A percentile compares a stretch with the other conserved stretches of the same genome.
These are phyloP conservation scores for Panthera leo DNA, from an alignment of 2,113 vertebrate genomes.

Conservation along the genomic window DNA sequence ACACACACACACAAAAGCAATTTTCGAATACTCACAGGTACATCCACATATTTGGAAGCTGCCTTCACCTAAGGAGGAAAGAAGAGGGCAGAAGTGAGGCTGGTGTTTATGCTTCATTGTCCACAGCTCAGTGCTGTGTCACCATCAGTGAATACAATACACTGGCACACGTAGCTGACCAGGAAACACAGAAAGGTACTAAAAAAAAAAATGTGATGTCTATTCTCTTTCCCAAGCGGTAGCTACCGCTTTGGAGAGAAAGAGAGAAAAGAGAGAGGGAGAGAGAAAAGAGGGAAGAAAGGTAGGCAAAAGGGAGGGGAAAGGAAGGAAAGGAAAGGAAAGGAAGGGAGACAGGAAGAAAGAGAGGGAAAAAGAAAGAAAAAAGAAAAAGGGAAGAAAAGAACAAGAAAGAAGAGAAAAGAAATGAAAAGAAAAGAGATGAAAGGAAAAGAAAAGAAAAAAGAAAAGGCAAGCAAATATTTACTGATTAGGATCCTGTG, in stretches of 20 bases:
- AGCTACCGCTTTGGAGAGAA: constrained; percentile 10
- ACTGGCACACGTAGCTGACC: constrained; percentile 40
- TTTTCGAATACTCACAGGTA: constrained; percentile 95
- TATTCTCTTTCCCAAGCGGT: constrained; percentile 45
- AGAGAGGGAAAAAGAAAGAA: background rate
- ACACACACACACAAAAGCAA: background rate
- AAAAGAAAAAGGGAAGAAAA: accelerated
- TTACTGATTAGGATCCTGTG: constrained; percentile 63
- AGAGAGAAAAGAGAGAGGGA: background rate
- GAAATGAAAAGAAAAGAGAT: background rate
- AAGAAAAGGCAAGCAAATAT: background rate
- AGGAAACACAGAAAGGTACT: constrained; percentile 67
- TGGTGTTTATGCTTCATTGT: constrained; percentile 26
- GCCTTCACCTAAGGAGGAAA: constrained; percentile 95
- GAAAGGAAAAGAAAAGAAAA: background rate
- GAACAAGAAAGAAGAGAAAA: accelerated
- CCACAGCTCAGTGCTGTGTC: constrained; percentile 22
- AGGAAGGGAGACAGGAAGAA: background rate
- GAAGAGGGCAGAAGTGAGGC: constrained; percentile 74
- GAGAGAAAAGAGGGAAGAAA: background rate
- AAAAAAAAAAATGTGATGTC: constrained; percentile 64
- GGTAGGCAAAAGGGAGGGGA: accelerated
- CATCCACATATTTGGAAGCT: constrained; percentile 99
- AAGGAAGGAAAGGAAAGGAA: background rate
- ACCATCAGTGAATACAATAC: constrained; percentile 51